Evolutionary conservation across 2,113 vertebrate genomes (phyloP).

Genomic region (Laticauda colubrina): DNA sequence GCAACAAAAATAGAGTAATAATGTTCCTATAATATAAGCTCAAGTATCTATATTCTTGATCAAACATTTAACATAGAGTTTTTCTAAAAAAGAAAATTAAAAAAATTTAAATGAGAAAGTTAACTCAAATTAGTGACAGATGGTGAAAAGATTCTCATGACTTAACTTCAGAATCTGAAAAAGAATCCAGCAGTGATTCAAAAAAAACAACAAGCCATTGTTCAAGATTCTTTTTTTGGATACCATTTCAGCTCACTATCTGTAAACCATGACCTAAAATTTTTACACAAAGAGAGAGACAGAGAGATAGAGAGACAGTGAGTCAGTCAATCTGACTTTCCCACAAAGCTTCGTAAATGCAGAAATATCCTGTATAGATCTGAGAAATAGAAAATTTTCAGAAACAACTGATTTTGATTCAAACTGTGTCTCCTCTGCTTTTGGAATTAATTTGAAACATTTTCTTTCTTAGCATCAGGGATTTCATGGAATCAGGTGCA

Average conservation of each 20-base stretch:
- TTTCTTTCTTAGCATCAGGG: not conserved
- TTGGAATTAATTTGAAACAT: not conserved
- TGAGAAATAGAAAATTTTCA: not conserved
- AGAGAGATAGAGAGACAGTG: not conserved
- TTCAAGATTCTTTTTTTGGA: not conserved
- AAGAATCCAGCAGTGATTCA: not conserved
- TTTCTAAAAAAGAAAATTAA: not conserved
- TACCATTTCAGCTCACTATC: not conserved
- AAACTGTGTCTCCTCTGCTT: not conserved
- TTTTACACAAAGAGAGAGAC: not conserved
- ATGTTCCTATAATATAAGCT: not conserved
- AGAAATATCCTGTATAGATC: not conserved
- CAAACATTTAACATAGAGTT: not conserved
- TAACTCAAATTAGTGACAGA: not conserved
- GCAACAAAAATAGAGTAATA: slow-evolving; percentile 12
- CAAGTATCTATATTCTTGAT: not conserved
- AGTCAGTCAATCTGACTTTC: not conserved
- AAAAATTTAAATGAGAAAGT: not conserved
- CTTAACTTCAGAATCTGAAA: not conserved
- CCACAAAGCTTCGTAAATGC: not conserved
- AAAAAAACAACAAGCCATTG: not conserved
- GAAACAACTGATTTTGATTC: not conserved
- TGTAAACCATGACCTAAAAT: not conserved
- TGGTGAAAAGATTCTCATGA: not conserved
- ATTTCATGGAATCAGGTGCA: not conserved